Evolutionary conservation across 2,113 vertebrate genomes (phyloP).

Genomic region (Apodemus speciosus): DNA sequence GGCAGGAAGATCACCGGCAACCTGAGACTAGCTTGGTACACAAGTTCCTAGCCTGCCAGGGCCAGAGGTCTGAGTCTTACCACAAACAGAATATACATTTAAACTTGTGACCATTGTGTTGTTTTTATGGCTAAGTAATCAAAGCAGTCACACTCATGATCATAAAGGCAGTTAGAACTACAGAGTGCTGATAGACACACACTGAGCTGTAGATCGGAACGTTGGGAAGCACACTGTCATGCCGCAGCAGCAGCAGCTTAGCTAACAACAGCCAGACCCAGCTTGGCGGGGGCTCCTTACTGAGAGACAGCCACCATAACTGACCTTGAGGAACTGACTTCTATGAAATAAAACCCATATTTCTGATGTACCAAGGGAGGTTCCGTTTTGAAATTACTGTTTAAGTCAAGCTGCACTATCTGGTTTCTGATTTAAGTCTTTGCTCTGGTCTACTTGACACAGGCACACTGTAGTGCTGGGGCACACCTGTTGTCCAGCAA

Average conservation of each 20-base stretch:
- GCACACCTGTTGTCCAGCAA: too few species aligned
- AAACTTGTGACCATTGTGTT: neutral
- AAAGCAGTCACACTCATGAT: neutral
- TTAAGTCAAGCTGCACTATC: neutral
- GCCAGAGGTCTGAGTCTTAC: too few species aligned
- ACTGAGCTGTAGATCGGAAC: neutral
- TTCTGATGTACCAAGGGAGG: neutral
- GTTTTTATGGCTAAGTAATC: neutral
- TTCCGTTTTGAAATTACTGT: constrained; percentile 23
- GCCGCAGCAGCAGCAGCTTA: neutral
- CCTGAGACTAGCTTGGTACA: neutral
- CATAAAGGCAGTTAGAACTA: constrained; percentile 27
- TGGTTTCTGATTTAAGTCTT: neutral
- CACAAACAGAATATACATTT: neutral
- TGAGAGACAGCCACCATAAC: neutral
- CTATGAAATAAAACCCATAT: neutral
- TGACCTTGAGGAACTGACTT: constrained; percentile 10
- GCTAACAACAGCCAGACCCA: neutral
- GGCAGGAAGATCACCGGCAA: neutral
- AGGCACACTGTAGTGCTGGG: neutral
- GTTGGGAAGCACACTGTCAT: neutral
- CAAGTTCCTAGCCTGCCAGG: neutral
- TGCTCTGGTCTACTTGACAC: neutral
- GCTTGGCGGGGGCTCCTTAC: neutral
- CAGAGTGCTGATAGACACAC: neutral